Evolutionary conservation across 37 sponge, comb jelly and placozoan species (phyloP).

Genomic region (Spongilla lacustris): DNA sequence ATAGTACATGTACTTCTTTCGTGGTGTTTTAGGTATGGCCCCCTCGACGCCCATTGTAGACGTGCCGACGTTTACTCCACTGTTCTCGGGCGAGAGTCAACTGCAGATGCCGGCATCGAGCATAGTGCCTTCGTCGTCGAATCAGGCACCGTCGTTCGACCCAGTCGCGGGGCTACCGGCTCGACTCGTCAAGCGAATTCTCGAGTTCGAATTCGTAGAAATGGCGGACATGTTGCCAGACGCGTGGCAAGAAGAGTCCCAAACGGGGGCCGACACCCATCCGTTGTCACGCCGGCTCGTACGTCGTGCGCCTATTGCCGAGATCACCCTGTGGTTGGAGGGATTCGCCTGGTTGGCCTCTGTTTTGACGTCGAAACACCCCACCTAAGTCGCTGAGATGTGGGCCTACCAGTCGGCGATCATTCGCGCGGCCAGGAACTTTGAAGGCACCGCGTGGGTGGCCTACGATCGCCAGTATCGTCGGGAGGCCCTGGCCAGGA

Average conservation of each 20-base stretch:
- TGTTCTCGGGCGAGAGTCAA: too few species aligned
- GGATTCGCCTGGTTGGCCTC: slow-evolving; percentile 1
- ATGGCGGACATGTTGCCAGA: slow-evolving; percentile 10
- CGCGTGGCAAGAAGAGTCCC: neutral
- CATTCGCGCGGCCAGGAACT: slow-evolving; percentile 8
- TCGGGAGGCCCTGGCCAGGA: slow-evolving; percentile 3
- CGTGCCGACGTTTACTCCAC: too few species aligned
- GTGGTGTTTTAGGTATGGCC: too few species aligned
- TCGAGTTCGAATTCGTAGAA: slow-evolving; percentile 15
- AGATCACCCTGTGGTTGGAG: slow-evolving; percentile 15
- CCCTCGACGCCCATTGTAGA: too few species aligned
- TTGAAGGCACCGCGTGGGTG: slow-evolving; percentile 13
- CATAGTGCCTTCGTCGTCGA: too few species aligned
- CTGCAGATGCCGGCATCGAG: too few species aligned
- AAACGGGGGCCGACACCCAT: too few species aligned
- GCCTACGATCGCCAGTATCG: slow-evolving; percentile 3
- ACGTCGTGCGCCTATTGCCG: neutral
- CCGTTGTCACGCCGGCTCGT: too few species aligned
- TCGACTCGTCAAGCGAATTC: neutral
- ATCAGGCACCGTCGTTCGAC: neutral
- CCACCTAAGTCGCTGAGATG: slow-evolving; percentile 3
- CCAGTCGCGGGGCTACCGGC: neutral
- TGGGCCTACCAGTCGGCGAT: slow-evolving; percentile 13
- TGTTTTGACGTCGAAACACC: neutral
- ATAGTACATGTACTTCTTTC: too few species aligned